Conservation (phyloP, 1,140 invertebrate genomes). For the Rhyacophila brunnea region DNA sequence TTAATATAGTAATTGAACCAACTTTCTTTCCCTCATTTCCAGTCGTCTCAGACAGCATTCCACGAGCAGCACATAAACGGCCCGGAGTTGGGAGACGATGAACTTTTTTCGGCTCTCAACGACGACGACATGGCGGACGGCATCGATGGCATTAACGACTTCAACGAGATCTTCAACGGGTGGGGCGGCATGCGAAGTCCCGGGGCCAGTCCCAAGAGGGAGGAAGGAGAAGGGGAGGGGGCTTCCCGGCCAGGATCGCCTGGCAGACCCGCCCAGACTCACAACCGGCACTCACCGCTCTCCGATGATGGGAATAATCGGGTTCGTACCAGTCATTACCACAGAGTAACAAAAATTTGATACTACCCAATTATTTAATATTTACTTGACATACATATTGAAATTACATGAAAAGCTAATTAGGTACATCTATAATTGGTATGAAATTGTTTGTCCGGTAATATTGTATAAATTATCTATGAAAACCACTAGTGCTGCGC, state of each 20-base stretch:
- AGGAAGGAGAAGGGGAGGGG: constrained; percentile 39
- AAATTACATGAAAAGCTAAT: too few relatives aligned
- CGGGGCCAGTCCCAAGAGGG: constrained; percentile 56
- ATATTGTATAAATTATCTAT: too few relatives aligned
- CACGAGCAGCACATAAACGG: constrained; percentile 77
- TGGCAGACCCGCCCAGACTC: constrained; percentile 38
- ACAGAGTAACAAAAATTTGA: too few relatives aligned
- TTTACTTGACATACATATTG: too few relatives aligned
- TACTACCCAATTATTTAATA: too few relatives aligned
- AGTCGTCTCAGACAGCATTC: constrained; percentile 86
- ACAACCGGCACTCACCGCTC: constrained; percentile 58
- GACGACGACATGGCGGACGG: constrained; percentile 72
- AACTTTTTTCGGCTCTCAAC: constrained; percentile 68
- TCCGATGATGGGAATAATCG: constrained; percentile 59
- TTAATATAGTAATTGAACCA: too few relatives aligned
- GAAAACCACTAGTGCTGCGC: too few relatives aligned
- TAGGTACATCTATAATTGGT: too few relatives aligned
- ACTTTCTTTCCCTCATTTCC: constrained; percentile 36
- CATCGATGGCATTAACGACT: constrained; percentile 71
- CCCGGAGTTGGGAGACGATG: constrained; percentile 73
- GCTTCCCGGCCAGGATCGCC: constrained; percentile 37
- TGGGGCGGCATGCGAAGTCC: constrained; percentile 57
- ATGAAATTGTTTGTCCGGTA: too few relatives aligned
- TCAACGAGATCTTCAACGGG: constrained; percentile 65
- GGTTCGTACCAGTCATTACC: constrained; percentile 45